A percentile compares a stretch with the other conserved stretches of the same genome.
Conservation (phyloP, 2,888 invertebrate genomes). For the Sarcophaga carnaria region DNA sequence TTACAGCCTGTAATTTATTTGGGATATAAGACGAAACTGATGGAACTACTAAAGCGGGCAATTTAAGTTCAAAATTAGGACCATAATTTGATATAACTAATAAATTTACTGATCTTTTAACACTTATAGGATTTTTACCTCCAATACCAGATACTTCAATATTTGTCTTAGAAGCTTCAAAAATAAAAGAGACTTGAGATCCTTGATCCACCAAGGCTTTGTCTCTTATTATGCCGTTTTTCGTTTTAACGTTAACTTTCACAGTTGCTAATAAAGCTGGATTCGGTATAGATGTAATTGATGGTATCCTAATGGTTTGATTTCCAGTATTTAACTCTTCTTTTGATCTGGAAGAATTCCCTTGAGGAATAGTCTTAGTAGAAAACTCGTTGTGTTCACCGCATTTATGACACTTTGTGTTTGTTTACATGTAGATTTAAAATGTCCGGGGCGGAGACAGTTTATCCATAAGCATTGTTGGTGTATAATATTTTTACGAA, state of each 20-base stretch:
- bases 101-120: slow-evolving; percentile 25
- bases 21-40: slow-evolving; percentile 34
- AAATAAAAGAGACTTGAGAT: slow-evolving; percentile 45
- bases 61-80: slow-evolving; percentile 5
- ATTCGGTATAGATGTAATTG: slow-evolving; percentile 9
- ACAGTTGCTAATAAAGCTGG: slow-evolving; percentile 35
- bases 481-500: no score
- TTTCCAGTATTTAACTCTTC: background rate
- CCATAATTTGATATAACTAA: slow-evolving; percentile 6
- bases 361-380: background rate
- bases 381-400: slow-evolving; percentile 10
- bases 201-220: slow-evolving; percentile 52
- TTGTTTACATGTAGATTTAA: slow-evolving; percentile 35
- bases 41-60: slow-evolving; percentile 37
- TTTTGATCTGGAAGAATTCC: background rate
- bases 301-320: slow-evolving; percentile 1
- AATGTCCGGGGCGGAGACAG: slow-evolving; percentile 51
- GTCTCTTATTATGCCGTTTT: background rate
- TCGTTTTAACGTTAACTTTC: slow-evolving; percentile 12
- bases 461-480: slow-evolving; percentile 6
- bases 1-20: slow-evolving; percentile 15
- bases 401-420: slow-evolving; percentile 33
- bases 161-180: slow-evolving; percentile 27
- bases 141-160: slow-evolving; percentile 43
- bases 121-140: slow-evolving; percentile 6